Evolutionary conservation across 2,113 vertebrate species (phyloP).

Genomic region (Phyllostomus hastatus): DNA sequence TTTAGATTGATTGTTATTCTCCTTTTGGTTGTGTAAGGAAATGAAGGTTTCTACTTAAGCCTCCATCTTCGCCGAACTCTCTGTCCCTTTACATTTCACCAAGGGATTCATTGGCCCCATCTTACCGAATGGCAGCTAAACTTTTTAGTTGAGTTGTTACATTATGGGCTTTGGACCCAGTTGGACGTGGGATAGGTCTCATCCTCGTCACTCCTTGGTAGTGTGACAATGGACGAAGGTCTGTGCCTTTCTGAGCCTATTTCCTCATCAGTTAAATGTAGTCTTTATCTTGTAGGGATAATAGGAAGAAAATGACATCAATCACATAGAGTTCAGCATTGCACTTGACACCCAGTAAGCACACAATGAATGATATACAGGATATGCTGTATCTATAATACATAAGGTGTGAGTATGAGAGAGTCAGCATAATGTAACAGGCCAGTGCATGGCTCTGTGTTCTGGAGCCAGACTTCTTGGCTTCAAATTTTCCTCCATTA

Average conservation of each 20-base stretch:
- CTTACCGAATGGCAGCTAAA: neutral
- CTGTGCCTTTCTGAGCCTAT: neutral
- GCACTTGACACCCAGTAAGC: neutral
- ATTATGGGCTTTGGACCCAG: neutral
- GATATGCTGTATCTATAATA: neutral
- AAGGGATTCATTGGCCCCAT: neutral
- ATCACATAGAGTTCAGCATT: neutral
- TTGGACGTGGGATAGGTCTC: neutral
- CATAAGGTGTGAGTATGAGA: neutral
- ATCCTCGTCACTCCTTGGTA: neutral
- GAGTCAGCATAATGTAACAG: neutral
- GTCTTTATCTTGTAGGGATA: neutral
- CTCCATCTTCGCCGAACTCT: too few species aligned
- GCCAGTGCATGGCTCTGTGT: neutral
- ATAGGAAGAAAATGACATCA: neutral
- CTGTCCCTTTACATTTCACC: neutral
- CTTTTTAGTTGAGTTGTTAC: neutral
- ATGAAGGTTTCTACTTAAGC: too few species aligned
- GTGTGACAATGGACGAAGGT: neutral
- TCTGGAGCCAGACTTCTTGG: neutral
- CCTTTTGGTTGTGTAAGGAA: too few species aligned
- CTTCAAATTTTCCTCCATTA: neutral
- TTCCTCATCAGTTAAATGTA: neutral
- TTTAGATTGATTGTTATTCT: too few species aligned
- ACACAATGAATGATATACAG: neutral